These are phyloP conservation scores for Drosophila fulvimacula DNA, from an alignment of 2,888 invertebrate species.

Conservation along the genomic window DNA sequence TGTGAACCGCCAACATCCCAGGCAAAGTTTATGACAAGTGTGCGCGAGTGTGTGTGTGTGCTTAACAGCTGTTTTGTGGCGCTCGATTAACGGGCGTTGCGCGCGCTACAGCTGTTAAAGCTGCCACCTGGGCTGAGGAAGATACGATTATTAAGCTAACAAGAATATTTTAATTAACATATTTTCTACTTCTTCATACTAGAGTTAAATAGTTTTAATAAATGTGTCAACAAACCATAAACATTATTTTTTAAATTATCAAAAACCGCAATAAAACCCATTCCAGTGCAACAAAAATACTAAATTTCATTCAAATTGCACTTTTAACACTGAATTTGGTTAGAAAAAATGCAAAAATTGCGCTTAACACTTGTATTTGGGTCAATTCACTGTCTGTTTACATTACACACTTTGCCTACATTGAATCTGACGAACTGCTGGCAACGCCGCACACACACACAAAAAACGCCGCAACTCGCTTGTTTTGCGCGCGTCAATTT, in stretches of 20 bases:
- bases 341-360: background rate
- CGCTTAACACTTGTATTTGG: slow-evolving; percentile 11
- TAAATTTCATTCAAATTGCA: background rate
- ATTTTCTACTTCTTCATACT: background rate
- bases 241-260: background rate
- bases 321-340: background rate
- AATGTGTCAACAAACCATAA: background rate
- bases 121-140: slow-evolving; percentile 56
- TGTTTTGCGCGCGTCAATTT: slow-evolving; percentile 70
- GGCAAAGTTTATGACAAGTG: slow-evolving; percentile 39
- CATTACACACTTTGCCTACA: slow-evolving; percentile 22
- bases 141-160: background rate
- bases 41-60: slow-evolving; percentile 18
- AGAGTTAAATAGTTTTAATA: background rate
- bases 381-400: slow-evolving; percentile 45
- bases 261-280: background rate
- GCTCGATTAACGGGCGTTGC: slow-evolving; percentile 54
- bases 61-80: slow-evolving; percentile 59
- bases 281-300: background rate
- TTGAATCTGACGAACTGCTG: slow-evolving; percentile 31
- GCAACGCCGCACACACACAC: slow-evolving; percentile 67
- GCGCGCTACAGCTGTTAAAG: slow-evolving; percentile 60
- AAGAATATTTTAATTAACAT: background rate
- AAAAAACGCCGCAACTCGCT: slow-evolving; percentile 70
- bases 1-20: slow-evolving; percentile 35